Evolutionary conservation across 53 echinoderm and acorn worm genomes (phyloP), one percentile per base, ranked within the genome.

Genomic region (Holothuria scabra): DNA sequence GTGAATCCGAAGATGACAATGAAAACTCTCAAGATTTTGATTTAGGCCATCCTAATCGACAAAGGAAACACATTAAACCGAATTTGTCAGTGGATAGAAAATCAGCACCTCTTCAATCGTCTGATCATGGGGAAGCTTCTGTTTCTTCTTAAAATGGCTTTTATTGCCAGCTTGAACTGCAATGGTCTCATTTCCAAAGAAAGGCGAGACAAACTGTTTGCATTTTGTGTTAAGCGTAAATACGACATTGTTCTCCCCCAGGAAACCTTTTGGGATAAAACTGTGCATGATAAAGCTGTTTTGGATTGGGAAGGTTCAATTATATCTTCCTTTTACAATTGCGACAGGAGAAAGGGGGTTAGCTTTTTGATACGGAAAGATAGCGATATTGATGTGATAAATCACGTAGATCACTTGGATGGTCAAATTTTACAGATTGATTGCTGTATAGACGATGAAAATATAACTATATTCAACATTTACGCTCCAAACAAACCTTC

Each of bases 401-500:
- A 29, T 6, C 11, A 0, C 9, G 1, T 31, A 68, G 21, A 30
- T 6, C 12, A 26, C 9, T 11, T 25, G 11, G 30, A 68, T 20
- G 68, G 68, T 11, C 68, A 34, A 25, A 11, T 68, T 31, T 28
- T 33, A 26, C 25, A 26, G n/a, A n/a, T n/a, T n/a, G n/a, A n/a
- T n/a, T n/a, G n/a, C n/a, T n/a, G n/a, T n/a, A n/a, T n/a, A n/a
- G 68, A 68, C 4, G 68, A 68, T 12, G 19, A 30, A 4, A 11
- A 11, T 26, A 7, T 68, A 10, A 3, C 68, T 19, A 33, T 68
- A 20, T 25, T 68, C 29, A 68, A 68, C 29, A 19, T 68, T 33
- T 68, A 68, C 29, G 68, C 68, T 68, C 68, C 68, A 11, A 68
- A 68, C 33, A 34, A 11, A 8, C 25, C 68, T 28, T n/a, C n/a